Base-by-base conservation (phyloP, 2,797 vertebrate genomes). In the Selene dorsalis region DNA sequence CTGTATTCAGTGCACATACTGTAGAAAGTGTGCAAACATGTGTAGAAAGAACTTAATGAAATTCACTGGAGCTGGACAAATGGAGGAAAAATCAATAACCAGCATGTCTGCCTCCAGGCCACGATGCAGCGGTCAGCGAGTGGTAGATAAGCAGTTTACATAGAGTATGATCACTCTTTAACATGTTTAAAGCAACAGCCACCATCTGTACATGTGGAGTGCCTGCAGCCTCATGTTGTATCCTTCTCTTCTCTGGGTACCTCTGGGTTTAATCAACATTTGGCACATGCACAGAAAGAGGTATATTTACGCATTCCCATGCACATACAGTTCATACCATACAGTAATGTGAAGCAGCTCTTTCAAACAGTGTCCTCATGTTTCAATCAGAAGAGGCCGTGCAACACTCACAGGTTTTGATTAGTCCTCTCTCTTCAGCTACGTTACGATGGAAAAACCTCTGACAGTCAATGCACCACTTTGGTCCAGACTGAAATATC, bases 271-370 rank as follows among this genome's bases (percentile, higher is more conserved):
- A 50, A 63, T 64, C 32, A 20, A 9, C 32, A 48, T 55, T 68
- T 65, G 77, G 73, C 66, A 11, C 28, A 38, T 26, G 20, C 11
- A 28, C 24, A 65, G n/a, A 69, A n/a, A 64, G 32, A 32, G 14
- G 28, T 20, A 24, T 66, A 69, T 60, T 45, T 22, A 35, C 38
- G 56, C 24, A 41, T 66, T 24, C 32, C 30, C 2, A 1, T 55
- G 41, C 45, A 47, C 24, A 12, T 30, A 20, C 32, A 47, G 20
- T 56, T 12, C 24, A 48, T n/a, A 50, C 11, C 18, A 53, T 20
- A 28, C 38, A 20, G 43, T 35, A 71, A 24, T 43, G 4, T 56
- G 63, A 32, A n/a, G 26, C 32, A 45, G 38, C 30, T 13, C 26
- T 58, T 59, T 61, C 32, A 60, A 60, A 45, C 0, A 32, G 6